Conservation (phyloP, 2,888 invertebrate genomes). For the Cheilosia soror region DNA sequence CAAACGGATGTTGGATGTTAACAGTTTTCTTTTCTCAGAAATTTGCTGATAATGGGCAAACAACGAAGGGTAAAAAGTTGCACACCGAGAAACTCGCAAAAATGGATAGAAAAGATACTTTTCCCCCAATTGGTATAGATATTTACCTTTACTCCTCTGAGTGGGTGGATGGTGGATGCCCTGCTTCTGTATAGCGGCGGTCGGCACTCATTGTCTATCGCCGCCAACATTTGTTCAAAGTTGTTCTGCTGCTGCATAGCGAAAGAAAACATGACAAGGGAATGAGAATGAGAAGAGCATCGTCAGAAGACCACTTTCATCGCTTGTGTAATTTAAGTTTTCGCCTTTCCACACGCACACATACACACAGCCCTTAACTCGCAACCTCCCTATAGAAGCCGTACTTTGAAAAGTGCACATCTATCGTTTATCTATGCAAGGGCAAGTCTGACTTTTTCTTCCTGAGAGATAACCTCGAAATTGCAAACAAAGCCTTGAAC, state of each 20-base stretch:
- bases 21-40: constrained; percentile 70
- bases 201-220: constrained; percentile 20
- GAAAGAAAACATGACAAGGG: constrained; percentile 56
- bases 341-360: constrained; percentile 14
- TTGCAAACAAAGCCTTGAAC: constrained; percentile 66
- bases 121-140: constrained; percentile 44
- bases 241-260: constrained; percentile 46
- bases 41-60: constrained; percentile 75
- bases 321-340: constrained; percentile 69
- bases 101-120: constrained; percentile 43
- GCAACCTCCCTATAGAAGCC: constrained; percentile 14
- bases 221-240: constrained; percentile 65
- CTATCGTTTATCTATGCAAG: constrained; percentile 63
- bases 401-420: constrained; percentile 58
- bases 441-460: constrained; percentile 37
- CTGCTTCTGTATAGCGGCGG: background rate
- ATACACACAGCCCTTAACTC: constrained; percentile 34
- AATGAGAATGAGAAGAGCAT: constrained; percentile 12
- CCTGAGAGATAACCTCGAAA: constrained; percentile 71
- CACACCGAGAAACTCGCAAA: constrained; percentile 7
- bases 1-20: constrained; percentile 75
- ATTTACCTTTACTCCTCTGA: constrained; percentile 67
- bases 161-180: background rate
- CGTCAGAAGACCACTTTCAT: constrained; percentile 70
- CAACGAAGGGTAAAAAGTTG: constrained; percentile 57